These are phyloP conservation scores for Terrapene triunguis DNA, from an alignment of 2,113 vertebrate species.

Conservation along the genomic window DNA sequence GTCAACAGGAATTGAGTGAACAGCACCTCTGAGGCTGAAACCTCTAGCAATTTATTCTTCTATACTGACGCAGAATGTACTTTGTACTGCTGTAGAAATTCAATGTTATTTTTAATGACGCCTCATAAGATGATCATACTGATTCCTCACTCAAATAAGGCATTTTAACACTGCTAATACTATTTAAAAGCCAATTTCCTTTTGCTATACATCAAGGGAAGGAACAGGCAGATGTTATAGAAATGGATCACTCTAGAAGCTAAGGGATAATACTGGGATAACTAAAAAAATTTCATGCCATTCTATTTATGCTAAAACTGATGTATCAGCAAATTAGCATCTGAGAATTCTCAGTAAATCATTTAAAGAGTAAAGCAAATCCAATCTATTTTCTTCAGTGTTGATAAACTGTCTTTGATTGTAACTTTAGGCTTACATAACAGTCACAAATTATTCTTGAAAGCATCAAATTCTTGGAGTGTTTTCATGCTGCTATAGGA, in stretches of 20 bases:
- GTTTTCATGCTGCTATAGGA: conserved; percentile 57
- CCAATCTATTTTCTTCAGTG: conserved; percentile 47
- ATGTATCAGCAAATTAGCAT: conserved; percentile 1
- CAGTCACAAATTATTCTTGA: conserved; percentile 65
- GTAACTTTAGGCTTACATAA: conserved; percentile 44
- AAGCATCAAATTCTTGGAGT: conserved; percentile 62
- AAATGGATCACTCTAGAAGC: conserved; percentile 15
- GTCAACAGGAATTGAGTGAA: background rate
- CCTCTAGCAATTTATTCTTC: rapidly evolving
- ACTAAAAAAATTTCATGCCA: conserved; percentile 45
- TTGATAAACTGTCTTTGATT: conserved; percentile 56
- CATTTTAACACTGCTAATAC: background rate
- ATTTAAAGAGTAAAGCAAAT: conserved; percentile 29
- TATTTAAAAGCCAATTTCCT: background rate
- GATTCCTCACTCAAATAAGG: background rate
- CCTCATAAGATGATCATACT: background rate
- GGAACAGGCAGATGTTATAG: background rate
- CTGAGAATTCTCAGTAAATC: conserved; percentile 23
- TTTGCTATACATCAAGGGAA: background rate
- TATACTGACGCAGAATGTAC: background rate
- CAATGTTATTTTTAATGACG: background rate
- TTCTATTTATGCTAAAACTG: conserved; percentile 42
- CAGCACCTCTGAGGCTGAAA: background rate
- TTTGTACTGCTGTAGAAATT: background rate
- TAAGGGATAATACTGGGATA: background rate